These are phyloP conservation scores for Sebastes variabilis DNA, from an alignment of 2,797 vertebrate genomes.

Conservation along the genomic window DNA sequence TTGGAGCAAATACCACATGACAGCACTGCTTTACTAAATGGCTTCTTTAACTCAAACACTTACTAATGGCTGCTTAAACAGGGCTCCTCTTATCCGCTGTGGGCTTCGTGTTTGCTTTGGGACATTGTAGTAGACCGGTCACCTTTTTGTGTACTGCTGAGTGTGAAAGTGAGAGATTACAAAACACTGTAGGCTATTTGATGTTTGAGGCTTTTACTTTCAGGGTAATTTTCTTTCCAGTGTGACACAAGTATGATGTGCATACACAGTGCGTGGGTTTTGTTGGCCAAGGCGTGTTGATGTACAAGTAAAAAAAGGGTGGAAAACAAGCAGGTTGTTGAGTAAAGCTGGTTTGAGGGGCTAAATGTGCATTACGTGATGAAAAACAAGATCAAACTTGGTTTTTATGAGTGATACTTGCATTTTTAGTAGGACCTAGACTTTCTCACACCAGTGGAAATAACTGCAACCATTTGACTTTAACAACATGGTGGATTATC, in stretches of 20 bases:
- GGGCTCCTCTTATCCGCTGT: constrained; percentile 64
- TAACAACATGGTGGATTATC: neutral
- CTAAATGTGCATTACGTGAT: neutral
- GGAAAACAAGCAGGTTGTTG: constrained; percentile 11
- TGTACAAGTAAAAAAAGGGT: constrained; percentile 2
- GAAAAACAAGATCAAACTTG: neutral
- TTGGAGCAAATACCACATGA: constrained; percentile 81
- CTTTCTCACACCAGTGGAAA: neutral
- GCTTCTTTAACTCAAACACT: constrained; percentile 71
- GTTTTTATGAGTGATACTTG: neutral
- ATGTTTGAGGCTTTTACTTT: constrained; percentile 50
- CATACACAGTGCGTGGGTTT: neutral
- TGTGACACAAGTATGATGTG: constrained; percentile 12
- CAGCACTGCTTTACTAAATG: constrained; percentile 59
- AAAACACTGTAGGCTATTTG: constrained; percentile 33
- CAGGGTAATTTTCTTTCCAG: neutral
- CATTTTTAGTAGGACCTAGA: neutral
- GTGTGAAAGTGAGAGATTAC: constrained; percentile 62
- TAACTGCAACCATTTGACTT: neutral
- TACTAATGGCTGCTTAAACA: constrained; percentile 78
- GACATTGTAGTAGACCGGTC: constrained; percentile 57
- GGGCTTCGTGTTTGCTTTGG: constrained; percentile 77
- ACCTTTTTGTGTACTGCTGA: constrained; percentile 44
- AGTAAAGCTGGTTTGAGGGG: neutral
- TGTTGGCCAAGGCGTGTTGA: neutral